Evolutionary conservation across 2,113 vertebrate species (phyloP), one percentile per base, ranked within the genome.

Genomic region (Pygoscelis adeliae): DNA sequence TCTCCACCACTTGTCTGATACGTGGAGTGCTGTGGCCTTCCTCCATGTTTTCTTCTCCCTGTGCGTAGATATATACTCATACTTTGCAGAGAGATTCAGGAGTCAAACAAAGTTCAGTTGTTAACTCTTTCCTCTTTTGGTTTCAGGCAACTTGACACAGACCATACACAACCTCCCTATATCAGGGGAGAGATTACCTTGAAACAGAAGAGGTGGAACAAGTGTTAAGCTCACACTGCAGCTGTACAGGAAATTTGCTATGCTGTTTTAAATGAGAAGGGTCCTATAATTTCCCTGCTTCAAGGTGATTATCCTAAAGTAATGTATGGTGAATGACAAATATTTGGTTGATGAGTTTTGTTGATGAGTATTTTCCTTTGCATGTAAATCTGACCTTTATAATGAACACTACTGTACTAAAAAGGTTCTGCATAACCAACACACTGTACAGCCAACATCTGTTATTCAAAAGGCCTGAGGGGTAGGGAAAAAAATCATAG

Each of bases 381-480:
- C 86, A 85, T 93, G 84, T 86, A 97, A 97, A 93, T 74, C 65
- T 98, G 96, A 97, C 96, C 96, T 98, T 98, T 98, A 87, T 78
- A 96, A 87, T 96, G 76, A 96, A 95, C 70, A 95, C 76, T 73
- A 94, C 95, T 96, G 85, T 96, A 90, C 90, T 97, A 89, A 91
- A 96, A 96, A 94, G 86, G 67, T 97, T 94, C 91, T 96, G 66
- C 70, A 89, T 61, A 93, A 96, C 96, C 95, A 91, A 85, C 97
- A 95, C 80, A 96, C 78, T 88, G 72, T 82, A 96, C 70, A 91
- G 72, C 9, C 90, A 98, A 95, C 97, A 98, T 96, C 94, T 98
- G 97, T 94, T 98, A 95, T 97, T 98, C 97, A 83, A 97, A 97
- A 95, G 96, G 97, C 97, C 95, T 52, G 36, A 87, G 86, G 95